phyloP scores from a whole-genome alignment of 1,140 invertebrate genomes.

The Heterodera carotae region DNA sequence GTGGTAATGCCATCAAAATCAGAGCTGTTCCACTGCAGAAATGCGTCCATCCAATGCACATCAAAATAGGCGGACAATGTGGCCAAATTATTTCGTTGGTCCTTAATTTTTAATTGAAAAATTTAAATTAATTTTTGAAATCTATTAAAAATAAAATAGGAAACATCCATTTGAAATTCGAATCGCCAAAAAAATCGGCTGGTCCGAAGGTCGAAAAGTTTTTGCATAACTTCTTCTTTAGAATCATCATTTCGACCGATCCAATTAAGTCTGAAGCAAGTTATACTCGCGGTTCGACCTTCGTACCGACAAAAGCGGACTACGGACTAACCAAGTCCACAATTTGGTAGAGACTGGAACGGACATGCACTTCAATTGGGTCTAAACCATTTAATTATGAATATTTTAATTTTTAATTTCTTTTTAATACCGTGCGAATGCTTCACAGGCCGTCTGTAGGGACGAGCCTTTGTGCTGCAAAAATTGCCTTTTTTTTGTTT shows the following conservation, averaged over 20 bases:
- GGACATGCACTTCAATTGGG: constrained; percentile 57
- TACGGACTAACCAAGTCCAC: constrained; percentile 56
- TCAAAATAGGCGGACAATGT: constrained; percentile 64
- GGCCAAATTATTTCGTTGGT: constrained; percentile 64
- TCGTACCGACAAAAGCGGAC: too few relatives aligned
- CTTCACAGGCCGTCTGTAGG: constrained; percentile 39
- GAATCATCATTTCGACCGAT: too few relatives aligned
- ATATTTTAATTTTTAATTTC: constrained; percentile 26
- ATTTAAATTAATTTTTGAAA: neutral
- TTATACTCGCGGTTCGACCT: too few relatives aligned
- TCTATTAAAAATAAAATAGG: too few relatives aligned
- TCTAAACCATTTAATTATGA: constrained; percentile 50
- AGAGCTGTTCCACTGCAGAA: constrained; percentile 57
- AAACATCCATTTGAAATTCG: too few relatives aligned
- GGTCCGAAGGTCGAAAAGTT: too few relatives aligned
- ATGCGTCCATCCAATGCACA: constrained; percentile 60
- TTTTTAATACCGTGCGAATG: constrained; percentile 24
- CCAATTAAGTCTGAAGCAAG: too few relatives aligned
- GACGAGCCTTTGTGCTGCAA: constrained; percentile 27
- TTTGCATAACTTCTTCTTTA: too few relatives aligned
- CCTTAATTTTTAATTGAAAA: constrained; percentile 32
- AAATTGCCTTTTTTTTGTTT: neutral
- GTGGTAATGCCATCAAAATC: constrained; percentile 56
- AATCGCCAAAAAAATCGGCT: too few relatives aligned
- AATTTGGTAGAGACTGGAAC: constrained; percentile 62